phyloP scores from a whole-genome alignment of 2,113 vertebrate species.

The Oriolus oriolus region DNA sequence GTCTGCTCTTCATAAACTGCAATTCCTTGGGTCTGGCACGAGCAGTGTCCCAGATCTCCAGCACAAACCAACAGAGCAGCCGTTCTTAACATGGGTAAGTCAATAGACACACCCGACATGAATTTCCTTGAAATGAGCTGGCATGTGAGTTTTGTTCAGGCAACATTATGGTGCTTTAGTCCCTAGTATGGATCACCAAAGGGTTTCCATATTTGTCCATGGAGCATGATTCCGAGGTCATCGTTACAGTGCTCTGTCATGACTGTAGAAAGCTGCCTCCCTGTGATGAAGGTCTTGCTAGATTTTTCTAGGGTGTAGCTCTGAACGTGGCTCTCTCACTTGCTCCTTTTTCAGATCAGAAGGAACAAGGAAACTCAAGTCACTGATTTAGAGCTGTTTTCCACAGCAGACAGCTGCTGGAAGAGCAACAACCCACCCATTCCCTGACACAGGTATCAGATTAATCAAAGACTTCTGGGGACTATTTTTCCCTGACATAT shows the following conservation, averaged over 20 bases:
- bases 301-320: neutral
- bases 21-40: neutral
- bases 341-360: neutral
- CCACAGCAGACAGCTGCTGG: neutral
- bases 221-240: neutral
- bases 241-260: neutral
- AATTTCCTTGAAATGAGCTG: neutral
- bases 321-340: neutral
- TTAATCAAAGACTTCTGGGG: neutral
- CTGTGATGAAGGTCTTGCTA: neutral
- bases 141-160: neutral
- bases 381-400: neutral
- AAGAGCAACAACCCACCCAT: neutral
- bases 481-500: neutral
- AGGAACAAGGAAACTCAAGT: neutral
- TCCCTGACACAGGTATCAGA: neutral
- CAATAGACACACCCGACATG: neutral
- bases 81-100: accelerated
- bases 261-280: neutral
- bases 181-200: neutral
- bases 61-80: neutral
- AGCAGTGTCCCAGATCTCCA: neutral
- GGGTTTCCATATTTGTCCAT: neutral
- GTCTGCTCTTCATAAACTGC: neutral
- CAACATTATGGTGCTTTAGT: neutral